These are phyloP conservation scores for Anoplopoma fimbria DNA, from an alignment of 2,113 vertebrate species.

Conservation along the genomic window DNA sequence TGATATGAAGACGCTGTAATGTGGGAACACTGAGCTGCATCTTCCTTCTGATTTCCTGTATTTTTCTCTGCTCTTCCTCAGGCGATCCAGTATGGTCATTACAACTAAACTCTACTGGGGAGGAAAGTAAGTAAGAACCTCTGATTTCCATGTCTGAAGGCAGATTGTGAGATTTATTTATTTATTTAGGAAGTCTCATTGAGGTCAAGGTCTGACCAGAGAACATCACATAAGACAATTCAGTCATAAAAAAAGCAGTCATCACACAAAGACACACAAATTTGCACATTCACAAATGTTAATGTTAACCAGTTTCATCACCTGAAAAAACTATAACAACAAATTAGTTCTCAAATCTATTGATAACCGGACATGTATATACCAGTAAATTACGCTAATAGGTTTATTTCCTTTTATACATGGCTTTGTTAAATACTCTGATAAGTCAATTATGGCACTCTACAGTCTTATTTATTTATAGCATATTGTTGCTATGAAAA, in stretches of 20 bases:
- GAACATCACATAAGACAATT: background rate
- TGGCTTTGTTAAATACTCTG: background rate
- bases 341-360: background rate
- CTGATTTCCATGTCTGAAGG: background rate
- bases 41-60: background rate
- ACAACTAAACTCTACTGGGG: constrained; percentile 99
- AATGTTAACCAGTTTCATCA: background rate
- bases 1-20: too few species aligned
- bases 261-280: background rate
- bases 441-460: background rate
- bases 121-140: constrained; percentile 93
- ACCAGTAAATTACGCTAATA: background rate
- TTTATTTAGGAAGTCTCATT: background rate
- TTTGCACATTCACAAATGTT: background rate
- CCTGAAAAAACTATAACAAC: background rate
- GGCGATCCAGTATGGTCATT: constrained; percentile 97
- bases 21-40: too few species aligned
- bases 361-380: background rate
- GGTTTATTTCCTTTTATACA: background rate
- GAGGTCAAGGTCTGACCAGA: background rate
- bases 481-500: background rate
- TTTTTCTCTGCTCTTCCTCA: constrained; percentile 54
- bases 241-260: background rate
- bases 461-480: background rate
- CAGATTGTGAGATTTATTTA: background rate